A percentile compares a stretch with the other conserved stretches of the same genome.
Evolutionary conservation across 2,113 vertebrate species (phyloP).

Genomic region (Nycticryphes semicollaris): DNA sequence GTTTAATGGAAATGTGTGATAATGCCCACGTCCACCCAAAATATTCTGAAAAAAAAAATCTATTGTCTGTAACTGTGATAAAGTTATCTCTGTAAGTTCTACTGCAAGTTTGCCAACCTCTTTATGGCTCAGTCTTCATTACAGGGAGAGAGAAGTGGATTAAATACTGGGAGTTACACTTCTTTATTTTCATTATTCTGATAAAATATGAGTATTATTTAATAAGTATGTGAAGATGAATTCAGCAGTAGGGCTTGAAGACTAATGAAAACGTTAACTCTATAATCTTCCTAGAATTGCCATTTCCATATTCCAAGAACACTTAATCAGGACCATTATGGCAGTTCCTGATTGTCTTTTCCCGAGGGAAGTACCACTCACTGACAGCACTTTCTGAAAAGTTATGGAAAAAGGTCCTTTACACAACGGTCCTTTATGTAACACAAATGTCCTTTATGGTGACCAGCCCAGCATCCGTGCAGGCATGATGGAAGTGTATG

Average conservation of each 20-base stretch:
- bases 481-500: not conserved
- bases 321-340: not conserved
- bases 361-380: not conserved
- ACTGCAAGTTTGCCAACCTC: not conserved
- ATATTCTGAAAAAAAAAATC: not conserved
- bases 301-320: not conserved
- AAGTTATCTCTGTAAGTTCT: not conserved
- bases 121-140: not conserved
- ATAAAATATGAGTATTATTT: conserved; percentile 15
- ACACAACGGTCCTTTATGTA: not conserved
- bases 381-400: not conserved
- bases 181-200: conserved; percentile 2
- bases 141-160: not conserved
- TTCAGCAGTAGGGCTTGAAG: not conserved
- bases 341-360: not conserved
- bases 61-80: not conserved
- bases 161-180: not conserved
- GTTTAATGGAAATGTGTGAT: not conserved
- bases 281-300: not conserved
- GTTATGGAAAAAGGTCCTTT: not conserved
- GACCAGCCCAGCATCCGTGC: not conserved
- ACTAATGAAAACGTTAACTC: conserved; percentile 8
- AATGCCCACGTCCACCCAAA: not conserved
- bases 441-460: rapidly evolving
- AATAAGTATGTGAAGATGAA: not conserved